Conservation (phyloP, 2,888 invertebrate species). For the Cremastinae sp. region DNA sequence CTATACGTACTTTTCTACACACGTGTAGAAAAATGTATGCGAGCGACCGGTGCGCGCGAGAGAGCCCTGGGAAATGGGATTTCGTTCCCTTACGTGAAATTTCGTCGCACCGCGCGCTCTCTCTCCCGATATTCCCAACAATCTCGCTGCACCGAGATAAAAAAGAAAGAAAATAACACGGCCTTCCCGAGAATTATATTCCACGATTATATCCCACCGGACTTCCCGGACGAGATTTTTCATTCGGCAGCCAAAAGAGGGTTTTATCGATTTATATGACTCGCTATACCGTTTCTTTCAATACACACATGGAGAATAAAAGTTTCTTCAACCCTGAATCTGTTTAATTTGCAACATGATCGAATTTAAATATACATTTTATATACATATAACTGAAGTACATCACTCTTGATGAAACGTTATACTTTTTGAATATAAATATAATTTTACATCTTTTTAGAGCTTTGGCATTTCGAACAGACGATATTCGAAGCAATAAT, state of each 20-base stretch:
- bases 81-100: constrained; percentile 64
- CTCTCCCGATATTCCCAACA: background rate
- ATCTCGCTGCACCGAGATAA: constrained; percentile 23
- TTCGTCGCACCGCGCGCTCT: constrained; percentile 7
- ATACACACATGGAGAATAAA: too few species aligned
- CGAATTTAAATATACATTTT: too few species aligned
- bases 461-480: too few species aligned
- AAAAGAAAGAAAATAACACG: too few species aligned
- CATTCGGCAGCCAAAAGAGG: constrained; percentile 1
- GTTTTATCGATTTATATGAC: constrained; percentile 17
- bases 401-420: too few species aligned
- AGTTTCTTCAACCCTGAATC: too few species aligned
- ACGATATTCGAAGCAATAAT: too few species aligned
- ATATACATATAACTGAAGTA: too few species aligned
- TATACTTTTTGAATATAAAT: too few species aligned
- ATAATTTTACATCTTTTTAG: too few species aligned
- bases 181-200: constrained; percentile 36
- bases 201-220: constrained; percentile 26
- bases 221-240: constrained; percentile 26
- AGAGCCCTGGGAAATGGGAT: constrained; percentile 71
- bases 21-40: constrained; percentile 37
- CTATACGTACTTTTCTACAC: constrained; percentile 40
- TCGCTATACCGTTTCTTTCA: constrained; percentile 10
- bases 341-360: too few species aligned
- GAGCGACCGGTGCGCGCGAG: too few species aligned